Evolutionary conservation across 2,797 vertebrate genomes (phyloP), one percentile per base, ranked within the genome.

Genomic region (Semaprochilodus insignis): DNA sequence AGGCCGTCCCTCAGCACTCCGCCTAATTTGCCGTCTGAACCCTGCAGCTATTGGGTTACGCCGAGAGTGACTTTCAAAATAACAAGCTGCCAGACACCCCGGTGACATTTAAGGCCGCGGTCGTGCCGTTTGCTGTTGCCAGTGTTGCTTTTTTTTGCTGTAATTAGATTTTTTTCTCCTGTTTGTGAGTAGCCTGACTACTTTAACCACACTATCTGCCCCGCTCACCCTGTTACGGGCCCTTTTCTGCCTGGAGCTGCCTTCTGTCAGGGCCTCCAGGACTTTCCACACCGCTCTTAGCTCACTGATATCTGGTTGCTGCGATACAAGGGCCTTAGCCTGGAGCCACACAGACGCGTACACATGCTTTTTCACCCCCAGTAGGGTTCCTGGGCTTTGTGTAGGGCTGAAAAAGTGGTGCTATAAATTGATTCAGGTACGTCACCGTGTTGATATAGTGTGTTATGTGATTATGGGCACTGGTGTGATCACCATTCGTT

Each of bases 21-120:
- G 87, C 90, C 87, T 91, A 90, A 90, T 90, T 90, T 89, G 88
- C 91, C 92, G 93, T 92, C 92, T 92, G 84, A 91, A 77, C 90
- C 88, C 88, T 87, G 90, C 91, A 92, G 91, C 93, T 94, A 93
- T 93, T 92, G 91, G 91, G 92, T 94, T 94, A 63, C 78, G 76
- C 73, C 31, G 6, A 57, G 57, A 63, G 76, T 36, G 75, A 78
- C 52, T 78, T 78, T 79, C 52, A 72, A 57, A 23, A 67, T 62
- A 69, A 80, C 52, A 55, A 69, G 62, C 52, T 31, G 17, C 14
- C 15, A 80, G 27, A 69, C 52, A 62, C 40, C 6, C 44, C 51
- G 59, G 25, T 57, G 19, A 66, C 81, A 34, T 76, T 83, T 60
- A 36, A 40, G 19, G 40, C 52, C 27, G 62, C 21, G 44, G 13